Evolutionary conservation across 2,113 vertebrate genomes (phyloP), one percentile per base, ranked within the genome.

Genomic region (Brachionichthys hirsutus): DNA sequence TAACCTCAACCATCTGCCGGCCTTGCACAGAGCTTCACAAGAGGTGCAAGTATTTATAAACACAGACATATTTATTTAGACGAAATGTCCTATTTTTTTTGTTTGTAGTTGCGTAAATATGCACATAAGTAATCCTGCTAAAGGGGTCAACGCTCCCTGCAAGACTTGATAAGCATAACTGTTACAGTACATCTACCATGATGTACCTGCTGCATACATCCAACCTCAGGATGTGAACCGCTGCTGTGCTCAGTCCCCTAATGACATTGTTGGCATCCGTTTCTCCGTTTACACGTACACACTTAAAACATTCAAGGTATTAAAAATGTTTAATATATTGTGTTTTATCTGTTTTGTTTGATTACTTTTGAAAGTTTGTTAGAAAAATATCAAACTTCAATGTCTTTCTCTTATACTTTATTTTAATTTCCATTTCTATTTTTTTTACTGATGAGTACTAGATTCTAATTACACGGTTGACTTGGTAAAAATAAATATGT

Each of bases 1-100:
- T 40, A 91, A 91, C 77, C 86, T 90, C 60, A 88, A 79, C 81
- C 90, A 92, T 73, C 50, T 91, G 59, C 22, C 58, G 2, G 75
- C 80, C 57, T 73, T 92, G 55, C 86, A 81, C 63, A 81, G 17
- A 49, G 85, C 82, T 35, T 74, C 86, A 38, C 67, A 86, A 76
- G 81, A 85, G 90, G 91, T 92, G 78, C 47, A 41, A 63, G 30
- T 18, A 16, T 60, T 22, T 34, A 2, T 24, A 36, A 52, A 65
- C 51, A 34, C 47, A 52, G 35, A 35, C 55, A 49, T 20, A 16
- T 46, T 42, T 14, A 38, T 65, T n/a, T 44, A 53, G 4, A 60
- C 14, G 12, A 49, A 52, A 54, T 46, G 12, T 57, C 20, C 15
- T 34, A 18, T 24, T 6, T 67, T 48, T 64, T 40, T 43, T 47